Conservation (phyloP, 2,797 vertebrate genomes). For the Buphagus erythrorhynchus region DNA sequence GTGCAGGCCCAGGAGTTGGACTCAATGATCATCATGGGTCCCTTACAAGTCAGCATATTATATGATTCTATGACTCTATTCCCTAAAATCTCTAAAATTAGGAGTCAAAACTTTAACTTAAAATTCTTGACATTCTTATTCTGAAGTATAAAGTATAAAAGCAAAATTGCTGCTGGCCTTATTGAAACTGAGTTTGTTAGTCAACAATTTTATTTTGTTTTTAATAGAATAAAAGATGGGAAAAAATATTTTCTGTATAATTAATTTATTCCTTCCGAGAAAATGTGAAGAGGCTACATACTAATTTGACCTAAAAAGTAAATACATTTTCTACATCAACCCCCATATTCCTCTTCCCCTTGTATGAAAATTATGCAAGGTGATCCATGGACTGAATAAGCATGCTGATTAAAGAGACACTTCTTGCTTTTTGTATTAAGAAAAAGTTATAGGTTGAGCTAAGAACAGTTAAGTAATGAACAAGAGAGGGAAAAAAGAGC, state of each 20-base stretch:
- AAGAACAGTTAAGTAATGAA: background rate
- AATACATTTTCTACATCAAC: background rate
- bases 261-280: background rate
- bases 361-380: background rate
- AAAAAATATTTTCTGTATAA: background rate
- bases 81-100: background rate
- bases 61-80: background rate
- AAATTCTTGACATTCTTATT: background rate
- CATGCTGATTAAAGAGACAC: background rate
- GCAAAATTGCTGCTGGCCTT: background rate
- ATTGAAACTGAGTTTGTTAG: background rate
- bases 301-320: background rate
- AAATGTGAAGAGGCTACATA: background rate
- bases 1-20: background rate
- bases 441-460: background rate
- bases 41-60: background rate
- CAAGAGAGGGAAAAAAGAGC: background rate
- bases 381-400: background rate
- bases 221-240: background rate
- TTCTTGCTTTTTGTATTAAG: background rate
- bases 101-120: background rate
- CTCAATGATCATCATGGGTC: fast-evolving
- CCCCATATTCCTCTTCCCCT: background rate
- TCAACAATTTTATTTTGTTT: background rate
- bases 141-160: background rate